Evolutionary conservation across 1,140 invertebrate species (phyloP).

Genomic region (Zaprionus lachaisei): DNA sequence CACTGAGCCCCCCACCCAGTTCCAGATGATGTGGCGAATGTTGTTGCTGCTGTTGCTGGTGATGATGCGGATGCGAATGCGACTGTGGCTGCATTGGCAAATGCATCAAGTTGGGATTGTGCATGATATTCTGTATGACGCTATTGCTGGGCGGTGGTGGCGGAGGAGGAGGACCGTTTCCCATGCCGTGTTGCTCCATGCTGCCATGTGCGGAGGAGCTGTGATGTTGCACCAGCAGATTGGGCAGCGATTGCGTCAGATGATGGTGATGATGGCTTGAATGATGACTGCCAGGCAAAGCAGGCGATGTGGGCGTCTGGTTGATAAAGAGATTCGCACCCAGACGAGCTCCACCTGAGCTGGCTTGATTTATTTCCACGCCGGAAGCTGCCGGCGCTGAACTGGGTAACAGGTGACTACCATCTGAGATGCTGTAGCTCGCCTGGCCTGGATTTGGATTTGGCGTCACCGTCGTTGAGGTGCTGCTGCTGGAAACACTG

Average conservation of each 20-base stretch:
- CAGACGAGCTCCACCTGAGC: constrained; percentile 9
- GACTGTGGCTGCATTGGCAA: constrained; percentile 54
- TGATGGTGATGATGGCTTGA: constrained; percentile 47
- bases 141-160: constrained; percentile 34
- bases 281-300: constrained; percentile 26
- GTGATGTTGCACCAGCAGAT: constrained; percentile 75
- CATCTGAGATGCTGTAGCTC: constrained; percentile 54
- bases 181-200: constrained; percentile 62
- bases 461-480: constrained; percentile 39
- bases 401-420: constrained; percentile 37
- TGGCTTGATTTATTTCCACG: constrained; percentile 56
- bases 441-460: constrained; percentile 56
- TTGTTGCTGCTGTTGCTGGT: constrained; percentile 56
- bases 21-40: constrained; percentile 61
- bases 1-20: constrained; percentile 36
- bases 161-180: constrained; percentile 18
- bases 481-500: not conserved
- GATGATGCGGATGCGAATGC: constrained; percentile 56
- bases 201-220: constrained; percentile 29
- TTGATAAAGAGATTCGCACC: constrained; percentile 55
- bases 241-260: constrained; percentile 64
- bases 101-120: constrained; percentile 80
- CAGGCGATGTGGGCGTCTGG: constrained; percentile 48
- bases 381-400: not conserved
- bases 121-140: constrained; percentile 70